phyloP scores from a whole-genome alignment of 2,797 vertebrate species.

The Peromyscus aztecus region DNA sequence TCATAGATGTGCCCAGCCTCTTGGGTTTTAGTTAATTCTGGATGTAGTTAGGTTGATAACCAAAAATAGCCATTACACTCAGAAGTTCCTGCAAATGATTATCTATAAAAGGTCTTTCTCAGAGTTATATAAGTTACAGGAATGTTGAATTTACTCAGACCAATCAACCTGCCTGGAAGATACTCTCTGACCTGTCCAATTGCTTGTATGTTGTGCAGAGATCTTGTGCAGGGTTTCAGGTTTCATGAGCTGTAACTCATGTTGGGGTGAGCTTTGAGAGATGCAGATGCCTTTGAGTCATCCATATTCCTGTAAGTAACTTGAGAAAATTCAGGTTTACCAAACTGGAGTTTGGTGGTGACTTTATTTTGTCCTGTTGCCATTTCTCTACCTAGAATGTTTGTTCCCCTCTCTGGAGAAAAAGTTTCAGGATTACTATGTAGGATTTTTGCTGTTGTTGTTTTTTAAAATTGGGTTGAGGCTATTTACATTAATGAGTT shows the following conservation, averaged over 20 bases:
- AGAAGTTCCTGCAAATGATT: not conserved
- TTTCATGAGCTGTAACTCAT: not conserved
- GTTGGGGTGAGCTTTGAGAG: not conserved
- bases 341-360: not conserved
- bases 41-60: not conserved
- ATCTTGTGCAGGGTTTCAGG: not conserved
- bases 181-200: not conserved
- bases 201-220: not conserved
- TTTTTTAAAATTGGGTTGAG: not conserved
- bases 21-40: not conserved
- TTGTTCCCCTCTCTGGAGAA: not conserved
- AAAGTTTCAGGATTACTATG: not conserved
- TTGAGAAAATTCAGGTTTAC: not conserved
- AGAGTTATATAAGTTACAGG: not conserved
- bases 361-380: not conserved
- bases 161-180: not conserved
- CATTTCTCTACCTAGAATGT: not conserved
- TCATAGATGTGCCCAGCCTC: not conserved
- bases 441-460: not conserved
- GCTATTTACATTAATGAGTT: not conserved
- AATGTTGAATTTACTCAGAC: not conserved
- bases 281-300: not conserved
- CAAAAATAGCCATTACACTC: not conserved
- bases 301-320: not conserved
- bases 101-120: not conserved